Evolutionary conservation across 2,113 vertebrate species (phyloP).

Genomic region (Triplophysa rosa): DNA sequence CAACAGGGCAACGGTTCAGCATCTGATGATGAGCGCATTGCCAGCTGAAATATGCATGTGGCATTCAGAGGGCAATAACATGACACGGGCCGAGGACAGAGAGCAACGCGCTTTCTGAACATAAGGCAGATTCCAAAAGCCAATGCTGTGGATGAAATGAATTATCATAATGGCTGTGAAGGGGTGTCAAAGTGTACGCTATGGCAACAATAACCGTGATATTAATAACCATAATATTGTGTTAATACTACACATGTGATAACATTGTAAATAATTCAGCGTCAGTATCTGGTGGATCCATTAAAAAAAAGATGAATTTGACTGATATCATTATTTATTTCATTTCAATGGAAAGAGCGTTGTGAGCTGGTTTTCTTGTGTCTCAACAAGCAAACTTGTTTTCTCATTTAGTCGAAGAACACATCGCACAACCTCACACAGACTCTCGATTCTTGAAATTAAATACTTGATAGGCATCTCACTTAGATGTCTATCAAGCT

Average conservation of each 20-base stretch:
- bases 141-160: background rate
- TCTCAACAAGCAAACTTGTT: background rate
- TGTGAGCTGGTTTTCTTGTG: background rate
- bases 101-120: conserved; percentile 34
- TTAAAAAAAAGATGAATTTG: too few relatives aligned
- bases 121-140: conserved; percentile 34
- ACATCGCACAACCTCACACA: background rate
- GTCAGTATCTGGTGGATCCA: too few relatives aligned
- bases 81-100: conserved; percentile 41
- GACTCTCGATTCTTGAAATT: background rate
- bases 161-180: background rate
- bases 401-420: background rate
- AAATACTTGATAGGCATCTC: conserved; percentile 37
- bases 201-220: too few relatives aligned
- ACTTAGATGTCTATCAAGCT: conserved; percentile 12
- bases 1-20: conserved; percentile 51
- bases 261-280: too few relatives aligned
- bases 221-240: too few relatives aligned
- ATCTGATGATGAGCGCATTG: conserved; percentile 51
- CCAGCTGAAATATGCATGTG: conserved; percentile 46
- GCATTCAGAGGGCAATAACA: conserved; percentile 48
- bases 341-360: background rate
- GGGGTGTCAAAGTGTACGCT: too few relatives aligned
- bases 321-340: background rate
- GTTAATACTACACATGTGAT: background rate